Percentiles rank a stretch among this genome's conserved stretches.
Evolutionary conservation across 2,797 vertebrate genomes (phyloP).

Genomic region (Melanotaenia boesemani): DNA sequence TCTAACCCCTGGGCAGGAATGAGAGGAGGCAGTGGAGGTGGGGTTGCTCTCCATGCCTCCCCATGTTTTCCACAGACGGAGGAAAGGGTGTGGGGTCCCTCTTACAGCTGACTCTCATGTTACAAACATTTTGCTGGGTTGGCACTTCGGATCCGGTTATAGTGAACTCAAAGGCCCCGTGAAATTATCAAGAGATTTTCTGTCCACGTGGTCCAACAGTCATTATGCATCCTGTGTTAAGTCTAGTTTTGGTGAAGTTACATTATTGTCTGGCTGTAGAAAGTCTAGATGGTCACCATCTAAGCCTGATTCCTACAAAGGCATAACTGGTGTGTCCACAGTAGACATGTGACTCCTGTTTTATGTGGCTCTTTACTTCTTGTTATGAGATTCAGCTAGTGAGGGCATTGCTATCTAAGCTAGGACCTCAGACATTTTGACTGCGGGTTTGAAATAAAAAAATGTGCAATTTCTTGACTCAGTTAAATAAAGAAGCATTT

Average conservation of each 20-base stretch:
- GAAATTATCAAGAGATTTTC: slow-evolving; percentile 56
- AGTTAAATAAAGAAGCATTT: neutral
- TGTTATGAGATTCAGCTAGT: neutral
- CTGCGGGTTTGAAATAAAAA: neutral
- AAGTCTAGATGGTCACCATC: slow-evolving; percentile 38
- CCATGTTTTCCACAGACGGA: slow-evolving; percentile 67
- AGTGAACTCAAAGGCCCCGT: slow-evolving; percentile 63
- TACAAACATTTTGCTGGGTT: slow-evolving; percentile 66
- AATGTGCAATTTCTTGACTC: neutral
- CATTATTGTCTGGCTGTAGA: slow-evolving; percentile 34
- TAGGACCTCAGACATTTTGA: too few species aligned
- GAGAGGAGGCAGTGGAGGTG: slow-evolving; percentile 14
- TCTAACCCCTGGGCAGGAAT: slow-evolving; percentile 63
- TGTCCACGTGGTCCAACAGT: slow-evolving; percentile 48
- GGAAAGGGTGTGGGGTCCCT: slow-evolving; percentile 66
- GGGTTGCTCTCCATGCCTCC: slow-evolving; percentile 40
- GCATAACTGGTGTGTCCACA: slow-evolving; percentile 16
- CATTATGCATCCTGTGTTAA: slow-evolving; percentile 57
- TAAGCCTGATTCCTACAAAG: slow-evolving; percentile 35
- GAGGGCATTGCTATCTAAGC: neutral
- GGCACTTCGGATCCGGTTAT: slow-evolving; percentile 57
- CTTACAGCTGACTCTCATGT: slow-evolving; percentile 67
- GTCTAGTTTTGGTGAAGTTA: slow-evolving; percentile 35
- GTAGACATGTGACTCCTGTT: neutral
- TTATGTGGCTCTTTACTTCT: neutral